phyloP scores from a whole-genome alignment of 2,797 vertebrate genomes.

The Cossypha dichroa region DNA sequence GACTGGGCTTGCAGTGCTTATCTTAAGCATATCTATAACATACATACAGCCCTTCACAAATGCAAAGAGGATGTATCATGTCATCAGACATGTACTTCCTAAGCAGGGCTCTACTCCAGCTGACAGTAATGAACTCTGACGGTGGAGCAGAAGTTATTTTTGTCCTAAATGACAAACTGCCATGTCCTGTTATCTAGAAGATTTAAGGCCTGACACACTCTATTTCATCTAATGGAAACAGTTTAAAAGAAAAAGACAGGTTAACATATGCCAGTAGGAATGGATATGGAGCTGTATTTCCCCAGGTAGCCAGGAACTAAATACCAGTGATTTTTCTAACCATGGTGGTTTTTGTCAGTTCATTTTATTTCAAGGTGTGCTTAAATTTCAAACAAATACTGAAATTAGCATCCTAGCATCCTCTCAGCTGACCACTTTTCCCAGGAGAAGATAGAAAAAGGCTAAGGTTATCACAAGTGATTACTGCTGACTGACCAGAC shows the following conservation, averaged over 20 bases:
- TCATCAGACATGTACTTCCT: background rate
- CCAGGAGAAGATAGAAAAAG: background rate
- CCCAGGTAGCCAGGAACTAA: background rate
- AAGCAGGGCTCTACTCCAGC: background rate
- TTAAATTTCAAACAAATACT: background rate
- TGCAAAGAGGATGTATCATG: background rate
- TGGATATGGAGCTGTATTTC: background rate
- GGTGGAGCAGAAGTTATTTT: constrained; percentile 55
- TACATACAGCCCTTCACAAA: background rate
- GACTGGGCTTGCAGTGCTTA: background rate
- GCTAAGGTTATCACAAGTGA: background rate
- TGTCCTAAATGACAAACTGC: constrained; percentile 61
- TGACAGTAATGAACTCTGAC: constrained; percentile 59
- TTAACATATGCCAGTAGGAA: constrained; percentile 17
- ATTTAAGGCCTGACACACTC: constrained; percentile 39
- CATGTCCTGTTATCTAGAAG: constrained; percentile 45
- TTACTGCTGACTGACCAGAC: background rate
- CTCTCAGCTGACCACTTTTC: background rate
- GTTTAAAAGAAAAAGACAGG: constrained; percentile 39
- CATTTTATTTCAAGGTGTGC: background rate
- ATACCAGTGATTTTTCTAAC: background rate
- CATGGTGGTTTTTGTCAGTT: background rate
- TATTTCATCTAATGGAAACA: constrained; percentile 40
- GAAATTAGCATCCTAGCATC: background rate
- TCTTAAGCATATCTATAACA: background rate